Conservation (phyloP, 2,797 vertebrate genomes). For the Dicrostonyx torquatus region DNA sequence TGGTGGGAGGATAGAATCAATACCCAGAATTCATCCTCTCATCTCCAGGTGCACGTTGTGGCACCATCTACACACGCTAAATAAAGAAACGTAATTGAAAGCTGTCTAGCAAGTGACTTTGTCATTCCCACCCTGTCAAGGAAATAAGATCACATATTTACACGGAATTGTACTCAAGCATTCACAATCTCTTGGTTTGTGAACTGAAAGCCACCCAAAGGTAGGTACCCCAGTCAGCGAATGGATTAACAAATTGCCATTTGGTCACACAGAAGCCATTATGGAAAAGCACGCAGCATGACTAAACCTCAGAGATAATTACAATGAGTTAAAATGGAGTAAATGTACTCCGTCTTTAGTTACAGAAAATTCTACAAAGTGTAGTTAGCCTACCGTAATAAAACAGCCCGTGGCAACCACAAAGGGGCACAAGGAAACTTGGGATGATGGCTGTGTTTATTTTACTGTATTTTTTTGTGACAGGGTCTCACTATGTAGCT, state of each 20-base stretch:
- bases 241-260: background rate
- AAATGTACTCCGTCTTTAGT: background rate
- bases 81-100: background rate
- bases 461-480: background rate
- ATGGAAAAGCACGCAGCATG: background rate
- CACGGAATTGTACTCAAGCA: background rate
- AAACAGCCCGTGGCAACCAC: background rate
- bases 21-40: background rate
- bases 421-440: background rate
- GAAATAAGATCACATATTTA: background rate
- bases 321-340: background rate
- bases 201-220: background rate
- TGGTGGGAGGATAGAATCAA: background rate
- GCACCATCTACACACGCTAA: background rate
- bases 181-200: background rate
- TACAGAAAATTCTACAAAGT: background rate
- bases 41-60: background rate
- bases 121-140: background rate
- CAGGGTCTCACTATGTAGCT: background rate
- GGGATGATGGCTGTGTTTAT: background rate
- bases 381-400: background rate
- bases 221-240: background rate
- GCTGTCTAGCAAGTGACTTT: constrained; percentile 5
- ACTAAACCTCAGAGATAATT: background rate
- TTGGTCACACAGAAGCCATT: background rate